These are phyloP conservation scores for Neogobius melanostomus DNA, from an alignment of 2,113 vertebrate species.

Conservation along the genomic window DNA sequence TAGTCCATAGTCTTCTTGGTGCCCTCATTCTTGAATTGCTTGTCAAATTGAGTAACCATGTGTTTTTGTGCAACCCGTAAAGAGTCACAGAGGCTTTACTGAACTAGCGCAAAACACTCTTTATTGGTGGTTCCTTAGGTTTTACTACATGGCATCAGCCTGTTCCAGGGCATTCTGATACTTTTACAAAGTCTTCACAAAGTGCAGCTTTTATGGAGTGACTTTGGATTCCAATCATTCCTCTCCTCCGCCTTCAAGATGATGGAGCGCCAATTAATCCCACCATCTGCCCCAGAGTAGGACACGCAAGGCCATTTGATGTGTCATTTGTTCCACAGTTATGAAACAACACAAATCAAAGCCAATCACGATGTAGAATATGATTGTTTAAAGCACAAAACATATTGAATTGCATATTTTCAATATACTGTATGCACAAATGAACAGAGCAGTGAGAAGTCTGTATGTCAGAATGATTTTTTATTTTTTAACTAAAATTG, in stretches of 20 bases:
- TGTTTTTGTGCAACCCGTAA: slow-evolving; percentile 54
- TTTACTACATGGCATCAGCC: slow-evolving; percentile 65
- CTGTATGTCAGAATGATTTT: too few relatives aligned
- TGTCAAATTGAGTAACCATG: slow-evolving; percentile 46
- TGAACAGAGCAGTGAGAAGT: background rate
- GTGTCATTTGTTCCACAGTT: slow-evolving; percentile 24
- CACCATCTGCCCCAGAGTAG: slow-evolving; percentile 58
- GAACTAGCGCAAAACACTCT: slow-evolving; percentile 30
- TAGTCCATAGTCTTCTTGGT: slow-evolving; percentile 8
- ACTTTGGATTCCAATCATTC: slow-evolving; percentile 75
- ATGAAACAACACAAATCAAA: slow-evolving; percentile 7
- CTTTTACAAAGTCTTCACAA: slow-evolving; percentile 57
- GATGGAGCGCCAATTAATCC: slow-evolving; percentile 57
- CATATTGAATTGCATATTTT: too few relatives aligned
- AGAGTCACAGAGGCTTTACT: slow-evolving; percentile 52
- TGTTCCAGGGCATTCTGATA: slow-evolving; percentile 46
- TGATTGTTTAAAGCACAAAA: background rate
- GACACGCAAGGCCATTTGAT: slow-evolving; percentile 23
- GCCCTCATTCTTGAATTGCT: slow-evolving; percentile 32
- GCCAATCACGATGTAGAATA: slow-evolving; percentile 1
- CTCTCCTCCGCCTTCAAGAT: slow-evolving; percentile 44
- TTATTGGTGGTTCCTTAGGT: slow-evolving; percentile 63
- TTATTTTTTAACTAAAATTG: too few relatives aligned
- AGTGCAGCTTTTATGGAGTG: slow-evolving; percentile 67
- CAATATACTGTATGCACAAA: background rate